phyloP scores from a whole-genome alignment of 2,888 invertebrate species.

The Drymonia ruficornis region DNA sequence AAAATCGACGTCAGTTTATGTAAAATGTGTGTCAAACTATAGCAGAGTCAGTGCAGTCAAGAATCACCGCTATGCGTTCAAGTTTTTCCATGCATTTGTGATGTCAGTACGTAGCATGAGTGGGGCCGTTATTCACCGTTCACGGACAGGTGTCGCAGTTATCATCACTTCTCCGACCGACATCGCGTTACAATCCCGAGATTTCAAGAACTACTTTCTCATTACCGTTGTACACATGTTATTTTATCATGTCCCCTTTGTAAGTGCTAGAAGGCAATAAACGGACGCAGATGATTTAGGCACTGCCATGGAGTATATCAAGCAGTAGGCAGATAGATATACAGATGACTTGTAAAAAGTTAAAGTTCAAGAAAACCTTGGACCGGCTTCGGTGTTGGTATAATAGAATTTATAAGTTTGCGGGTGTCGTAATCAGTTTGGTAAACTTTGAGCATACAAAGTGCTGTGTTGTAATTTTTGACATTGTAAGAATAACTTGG shows the following conservation, averaged over 20 bases:
- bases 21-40: slow-evolving; percentile 50
- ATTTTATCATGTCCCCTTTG: too few species aligned
- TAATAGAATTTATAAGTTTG: slow-evolving; percentile 50
- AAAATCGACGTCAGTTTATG: slow-evolving; percentile 37
- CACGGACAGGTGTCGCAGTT: slow-evolving; percentile 61
- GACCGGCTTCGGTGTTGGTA: slow-evolving; percentile 45
- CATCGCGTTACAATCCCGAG: slow-evolving; percentile 47
- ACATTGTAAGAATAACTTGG: slow-evolving; percentile 17
- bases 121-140: slow-evolving; percentile 69
- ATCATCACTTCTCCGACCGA: slow-evolving; percentile 51
- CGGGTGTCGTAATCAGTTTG: slow-evolving; percentile 43
- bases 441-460: slow-evolving; percentile 35
- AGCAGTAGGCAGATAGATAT: slow-evolving; percentile 2
- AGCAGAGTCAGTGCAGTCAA: slow-evolving; percentile 47
- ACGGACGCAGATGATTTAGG: background rate
- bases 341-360: slow-evolving; percentile 26
- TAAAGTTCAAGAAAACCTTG: slow-evolving; percentile 53
- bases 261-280: background rate
- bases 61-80: slow-evolving; percentile 63
- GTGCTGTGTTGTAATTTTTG: slow-evolving; percentile 28
- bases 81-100: slow-evolving; percentile 69
- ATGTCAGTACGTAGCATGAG: slow-evolving; percentile 41
- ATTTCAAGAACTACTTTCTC: slow-evolving; percentile 51
- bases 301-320: slow-evolving; percentile 5
- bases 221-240: slow-evolving; percentile 29